phyloP scores from a whole-genome alignment of 2,113 vertebrate genomes.

The Amia ocellicauda region DNA sequence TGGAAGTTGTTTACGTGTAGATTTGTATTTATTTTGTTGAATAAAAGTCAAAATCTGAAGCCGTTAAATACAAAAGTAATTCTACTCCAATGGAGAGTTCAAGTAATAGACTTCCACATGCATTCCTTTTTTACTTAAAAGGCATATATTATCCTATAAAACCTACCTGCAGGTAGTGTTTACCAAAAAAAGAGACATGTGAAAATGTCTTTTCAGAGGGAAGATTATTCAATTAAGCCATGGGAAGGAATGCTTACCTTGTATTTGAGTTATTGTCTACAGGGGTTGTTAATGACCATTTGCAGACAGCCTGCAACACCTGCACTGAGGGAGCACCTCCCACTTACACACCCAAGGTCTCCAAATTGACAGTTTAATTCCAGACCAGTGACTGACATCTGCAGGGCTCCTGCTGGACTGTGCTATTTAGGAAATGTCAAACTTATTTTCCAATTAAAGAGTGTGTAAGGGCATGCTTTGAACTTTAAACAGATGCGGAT shows the following conservation, averaged over 20 bases:
- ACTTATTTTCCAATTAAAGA: conserved; percentile 30
- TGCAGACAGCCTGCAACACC: conserved; percentile 44
- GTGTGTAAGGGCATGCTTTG: conserved; percentile 38
- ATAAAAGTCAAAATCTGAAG: no score
- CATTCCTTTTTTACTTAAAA: background rate
- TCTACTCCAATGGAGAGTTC: no score
- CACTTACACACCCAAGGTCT: conserved; percentile 16
- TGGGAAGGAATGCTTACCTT: background rate
- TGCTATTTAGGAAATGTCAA: conserved; percentile 18
- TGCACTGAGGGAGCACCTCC: conserved; percentile 28
- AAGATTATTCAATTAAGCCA: conserved; percentile 39
- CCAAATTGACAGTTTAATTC: conserved; percentile 50
- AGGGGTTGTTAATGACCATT: conserved; percentile 30
- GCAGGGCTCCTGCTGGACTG: conserved; percentile 34
- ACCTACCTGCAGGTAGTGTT: no score
- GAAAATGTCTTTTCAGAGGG: conserved; percentile 24
- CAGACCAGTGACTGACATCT: conserved; percentile 34
- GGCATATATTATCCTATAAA: background rate
- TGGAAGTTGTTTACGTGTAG: no score
- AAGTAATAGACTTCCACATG: background rate
- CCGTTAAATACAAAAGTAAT: no score
- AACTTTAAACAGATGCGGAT: conserved; percentile 20
- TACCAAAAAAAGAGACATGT: no score
- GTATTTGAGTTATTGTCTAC: conserved; percentile 26
- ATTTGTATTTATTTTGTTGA: no score